Evolutionary conservation across 2,113 vertebrate species (phyloP).

Genomic region (Neotoma lepida): DNA sequence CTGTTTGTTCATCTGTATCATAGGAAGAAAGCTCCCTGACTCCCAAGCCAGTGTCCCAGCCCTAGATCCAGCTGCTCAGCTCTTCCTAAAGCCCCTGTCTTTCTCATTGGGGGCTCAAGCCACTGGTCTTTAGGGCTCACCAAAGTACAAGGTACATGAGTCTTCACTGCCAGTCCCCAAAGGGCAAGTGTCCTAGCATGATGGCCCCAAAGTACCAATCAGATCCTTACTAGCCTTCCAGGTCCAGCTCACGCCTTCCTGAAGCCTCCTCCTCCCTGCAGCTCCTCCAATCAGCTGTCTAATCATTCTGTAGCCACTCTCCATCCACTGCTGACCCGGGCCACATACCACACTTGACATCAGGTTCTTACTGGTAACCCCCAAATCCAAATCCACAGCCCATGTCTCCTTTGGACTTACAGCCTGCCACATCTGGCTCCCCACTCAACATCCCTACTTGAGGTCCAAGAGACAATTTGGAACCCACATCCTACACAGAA

Average conservation of each 20-base stretch:
- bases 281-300: rapidly evolving
- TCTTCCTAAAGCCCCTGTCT: background rate
- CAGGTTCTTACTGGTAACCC: too few species aligned
- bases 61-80: background rate
- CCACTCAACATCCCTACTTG: background rate
- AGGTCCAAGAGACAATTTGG: background rate
- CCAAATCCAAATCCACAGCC: background rate
- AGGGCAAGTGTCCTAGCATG: background rate
- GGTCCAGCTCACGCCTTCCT: background rate
- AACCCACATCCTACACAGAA: background rate
- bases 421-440: background rate
- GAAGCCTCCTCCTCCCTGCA: background rate
- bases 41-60: background rate
- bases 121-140: background rate
- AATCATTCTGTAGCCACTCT: rapidly evolving
- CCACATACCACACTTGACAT: background rate
- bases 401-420: background rate
- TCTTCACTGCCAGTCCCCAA: background rate
- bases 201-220: background rate
- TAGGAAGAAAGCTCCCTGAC: background rate
- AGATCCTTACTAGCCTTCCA: background rate
- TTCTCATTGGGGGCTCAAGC: background rate
- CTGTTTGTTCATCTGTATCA: conserved; percentile 18
- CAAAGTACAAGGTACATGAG: rapidly evolving
- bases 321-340: background rate